These are phyloP conservation scores for Strigamia transsilvanica DNA, from an alignment of 2,888 invertebrate genomes.

Conservation along the genomic window DNA sequence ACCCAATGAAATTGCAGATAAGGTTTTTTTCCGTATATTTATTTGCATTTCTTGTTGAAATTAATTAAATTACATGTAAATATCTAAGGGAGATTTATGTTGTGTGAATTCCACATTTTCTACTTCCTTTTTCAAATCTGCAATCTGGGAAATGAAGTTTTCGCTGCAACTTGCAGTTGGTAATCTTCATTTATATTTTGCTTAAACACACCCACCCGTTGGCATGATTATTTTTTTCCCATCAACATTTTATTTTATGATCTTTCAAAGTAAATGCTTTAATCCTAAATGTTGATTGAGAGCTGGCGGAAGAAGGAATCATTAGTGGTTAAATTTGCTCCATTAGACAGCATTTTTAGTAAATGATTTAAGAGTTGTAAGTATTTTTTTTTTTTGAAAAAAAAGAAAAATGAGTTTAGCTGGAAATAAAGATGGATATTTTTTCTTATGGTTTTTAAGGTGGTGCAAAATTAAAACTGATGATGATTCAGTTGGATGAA, in stretches of 20 bases:
- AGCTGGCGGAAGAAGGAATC: constrained; percentile 19
- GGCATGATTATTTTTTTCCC: constrained; percentile 11
- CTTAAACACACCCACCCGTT: constrained; percentile 1
- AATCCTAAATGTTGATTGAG: constrained; percentile 49
- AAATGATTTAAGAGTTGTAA: constrained; percentile 6
- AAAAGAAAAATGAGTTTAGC: background rate
- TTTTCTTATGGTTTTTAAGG: background rate
- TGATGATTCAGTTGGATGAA: background rate
- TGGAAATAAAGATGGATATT: background rate
- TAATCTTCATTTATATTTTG: constrained; percentile 39
- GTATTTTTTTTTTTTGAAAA: background rate
- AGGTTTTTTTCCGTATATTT: no score
- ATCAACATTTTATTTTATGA: constrained; percentile 35
- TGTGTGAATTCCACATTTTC: background rate
- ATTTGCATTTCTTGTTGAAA: background rate
- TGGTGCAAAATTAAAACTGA: constrained; percentile 20
- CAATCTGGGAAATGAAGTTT: constrained; percentile 21
- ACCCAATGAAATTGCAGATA: no score
- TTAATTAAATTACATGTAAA: background rate
- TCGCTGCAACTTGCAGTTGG: background rate
- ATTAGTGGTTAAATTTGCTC: background rate
- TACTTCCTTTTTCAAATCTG: background rate
- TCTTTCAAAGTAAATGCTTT: background rate
- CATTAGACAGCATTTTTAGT: constrained; percentile 36
- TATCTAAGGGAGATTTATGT: background rate